Evolutionary conservation across 2,888 invertebrate species (phyloP).

Genomic region (Maniola hyperantus): DNA sequence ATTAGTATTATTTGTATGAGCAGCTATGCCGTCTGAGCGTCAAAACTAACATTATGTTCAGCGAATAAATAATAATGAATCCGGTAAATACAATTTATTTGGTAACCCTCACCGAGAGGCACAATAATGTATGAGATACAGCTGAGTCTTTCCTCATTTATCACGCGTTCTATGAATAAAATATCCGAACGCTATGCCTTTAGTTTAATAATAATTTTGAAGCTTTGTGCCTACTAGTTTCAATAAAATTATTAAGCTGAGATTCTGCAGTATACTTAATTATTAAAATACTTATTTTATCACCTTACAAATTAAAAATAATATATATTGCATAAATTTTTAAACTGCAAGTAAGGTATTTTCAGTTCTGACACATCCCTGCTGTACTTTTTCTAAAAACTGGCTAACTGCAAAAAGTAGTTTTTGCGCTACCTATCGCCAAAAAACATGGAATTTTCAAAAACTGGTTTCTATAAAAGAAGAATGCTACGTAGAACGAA

Average conservation of each 20-base stretch:
- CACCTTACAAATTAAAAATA: neutral
- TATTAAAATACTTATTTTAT: neutral
- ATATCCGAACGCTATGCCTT: slow-evolving; percentile 72
- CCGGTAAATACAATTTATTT: slow-evolving; percentile 20
- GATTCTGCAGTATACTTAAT: neutral
- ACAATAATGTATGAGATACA: slow-evolving; percentile 79
- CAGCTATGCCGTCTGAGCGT: neutral
- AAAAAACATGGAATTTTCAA: too few relatives aligned
- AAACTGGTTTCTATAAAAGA: too few relatives aligned
- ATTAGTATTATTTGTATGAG: neutral
- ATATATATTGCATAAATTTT: too few relatives aligned
- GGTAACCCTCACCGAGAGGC: slow-evolving; percentile 47
- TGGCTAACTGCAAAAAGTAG: too few relatives aligned
- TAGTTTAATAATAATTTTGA: slow-evolving; percentile 47
- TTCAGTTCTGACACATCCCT: too few relatives aligned
- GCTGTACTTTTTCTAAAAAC: too few relatives aligned
- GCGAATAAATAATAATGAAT: slow-evolving; percentile 14
- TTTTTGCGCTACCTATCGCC: too few relatives aligned
- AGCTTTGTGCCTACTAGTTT: slow-evolving; percentile 8
- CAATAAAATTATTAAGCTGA: slow-evolving; percentile 5
- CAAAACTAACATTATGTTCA: slow-evolving; percentile 3
- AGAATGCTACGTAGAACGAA: too few relatives aligned
- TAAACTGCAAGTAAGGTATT: too few relatives aligned
- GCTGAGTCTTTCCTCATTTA: slow-evolving; percentile 73
- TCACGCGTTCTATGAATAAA: slow-evolving; percentile 78